A percentile compares a stretch with the other conserved stretches of the same genome.
Conservation (phyloP, 2,797 vertebrate genomes). For the Etheostoma nigrum region DNA sequence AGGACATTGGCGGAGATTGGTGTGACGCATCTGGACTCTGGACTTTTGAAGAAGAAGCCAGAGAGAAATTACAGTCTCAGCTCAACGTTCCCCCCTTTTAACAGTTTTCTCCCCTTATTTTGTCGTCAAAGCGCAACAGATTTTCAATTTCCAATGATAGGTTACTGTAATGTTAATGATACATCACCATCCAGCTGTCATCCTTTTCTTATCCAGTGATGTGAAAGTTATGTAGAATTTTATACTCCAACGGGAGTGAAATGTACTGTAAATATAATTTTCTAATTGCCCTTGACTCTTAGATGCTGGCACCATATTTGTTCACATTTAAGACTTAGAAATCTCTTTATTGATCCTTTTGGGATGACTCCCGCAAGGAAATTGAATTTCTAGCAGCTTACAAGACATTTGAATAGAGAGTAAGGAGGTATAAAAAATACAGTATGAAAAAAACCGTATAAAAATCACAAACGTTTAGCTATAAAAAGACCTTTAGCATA, state of each 20-base stretch:
- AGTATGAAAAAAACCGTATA: too few relatives aligned
- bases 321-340: not conserved
- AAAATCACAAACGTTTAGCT: too few relatives aligned
- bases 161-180: slow-evolving; percentile 16
- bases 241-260: not conserved
- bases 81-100: too few relatives aligned
- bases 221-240: slow-evolving; percentile 1
- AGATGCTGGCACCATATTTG: not conserved
- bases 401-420: too few relatives aligned
- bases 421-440: too few relatives aligned
- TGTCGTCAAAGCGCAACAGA: slow-evolving; percentile 31
- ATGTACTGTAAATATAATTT: not conserved
- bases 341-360: too few relatives aligned
- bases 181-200: slow-evolving; percentile 29
- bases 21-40: too few relatives aligned
- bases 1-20: not conserved
- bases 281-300: not conserved
- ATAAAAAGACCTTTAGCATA: too few relatives aligned
- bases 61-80: too few relatives aligned
- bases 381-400: too few relatives aligned
- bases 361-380: too few relatives aligned
- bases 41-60: too few relatives aligned
- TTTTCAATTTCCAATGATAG: not conserved
- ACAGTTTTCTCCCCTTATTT: not conserved
- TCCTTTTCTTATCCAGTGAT: slow-evolving; percentile 35